phyloP scores from a whole-genome alignment of 2,888 invertebrate genomes.

The Tenthredo livida region DNA sequence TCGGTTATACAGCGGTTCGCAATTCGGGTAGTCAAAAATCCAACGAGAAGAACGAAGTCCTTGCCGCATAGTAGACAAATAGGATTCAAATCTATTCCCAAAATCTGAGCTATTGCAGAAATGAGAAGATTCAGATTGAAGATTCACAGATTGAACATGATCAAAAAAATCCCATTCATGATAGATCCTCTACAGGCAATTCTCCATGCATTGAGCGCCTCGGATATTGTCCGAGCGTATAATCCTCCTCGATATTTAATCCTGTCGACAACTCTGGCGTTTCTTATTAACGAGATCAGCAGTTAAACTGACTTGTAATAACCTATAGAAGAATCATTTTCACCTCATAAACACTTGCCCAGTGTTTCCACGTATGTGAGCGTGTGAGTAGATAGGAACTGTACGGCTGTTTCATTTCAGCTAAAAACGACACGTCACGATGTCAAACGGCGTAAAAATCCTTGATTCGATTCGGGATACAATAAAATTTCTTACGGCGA shows the following conservation, averaged over 20 bases:
- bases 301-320: conserved; percentile 6
- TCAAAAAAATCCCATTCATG: no score
- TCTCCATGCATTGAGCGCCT: conserved; percentile 17
- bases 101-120: neutral
- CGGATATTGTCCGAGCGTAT: conserved; percentile 7
- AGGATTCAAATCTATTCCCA: no score
- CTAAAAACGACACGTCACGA: neutral
- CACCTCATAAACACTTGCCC: neutral
- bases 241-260: conserved; percentile 42
- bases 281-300: conserved; percentile 43
- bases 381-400: neutral
- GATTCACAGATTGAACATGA: neutral
- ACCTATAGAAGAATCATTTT: conserved; percentile 31
- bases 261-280: conserved; percentile 35
- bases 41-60: neutral
- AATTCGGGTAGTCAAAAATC: conserved; percentile 57
- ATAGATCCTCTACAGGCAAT: neutral
- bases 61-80: no score
- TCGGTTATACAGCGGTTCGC: conserved; percentile 63
- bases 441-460: neutral
- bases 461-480: neutral
- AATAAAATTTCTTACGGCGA: neutral
- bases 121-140: neutral
- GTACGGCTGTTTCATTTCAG: neutral
- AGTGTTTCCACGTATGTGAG: neutral